Evolutionary conservation across 2,888 invertebrate species (phyloP).

Genomic region (Thelaira solivaga): DNA sequence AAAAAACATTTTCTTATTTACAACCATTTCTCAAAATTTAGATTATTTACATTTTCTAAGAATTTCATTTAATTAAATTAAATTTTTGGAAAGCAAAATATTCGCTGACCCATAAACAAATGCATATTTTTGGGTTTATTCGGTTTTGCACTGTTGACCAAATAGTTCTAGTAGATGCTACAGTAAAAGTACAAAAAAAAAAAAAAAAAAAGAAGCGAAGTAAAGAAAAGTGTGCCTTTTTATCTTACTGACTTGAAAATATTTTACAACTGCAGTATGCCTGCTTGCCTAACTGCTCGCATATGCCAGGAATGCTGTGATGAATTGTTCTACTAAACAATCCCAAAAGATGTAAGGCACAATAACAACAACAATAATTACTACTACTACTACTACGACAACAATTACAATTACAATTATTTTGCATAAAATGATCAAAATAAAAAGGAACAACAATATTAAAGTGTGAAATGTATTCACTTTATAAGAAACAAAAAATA

Average conservation of each 20-base stretch:
- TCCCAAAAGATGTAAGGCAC: constrained; percentile 10
- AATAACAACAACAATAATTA: background rate
- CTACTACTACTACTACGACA: too few species aligned
- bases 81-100: constrained; percentile 48
- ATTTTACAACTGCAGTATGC: constrained; percentile 48
- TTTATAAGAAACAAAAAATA: constrained; percentile 40
- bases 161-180: constrained; percentile 30
- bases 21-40: background rate
- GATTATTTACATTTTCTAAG: constrained; percentile 38
- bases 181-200: background rate
- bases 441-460: constrained; percentile 26
- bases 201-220: constrained; percentile 4
- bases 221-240: background rate
- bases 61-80: constrained; percentile 56
- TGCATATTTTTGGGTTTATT: constrained; percentile 55
- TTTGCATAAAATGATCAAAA: constrained; percentile 11
- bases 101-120: constrained; percentile 60
- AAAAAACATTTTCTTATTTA: too few species aligned
- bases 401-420: background rate
- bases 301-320: constrained; percentile 62
- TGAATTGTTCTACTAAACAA: constrained; percentile 58
- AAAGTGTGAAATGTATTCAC: constrained; percentile 59
- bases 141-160: constrained; percentile 54
- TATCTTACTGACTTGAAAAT: constrained; percentile 2
- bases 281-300: constrained; percentile 26